These are phyloP conservation scores for Brachionichthys hirsutus DNA, from an alignment of 2,113 vertebrate species.

Conservation along the genomic window DNA sequence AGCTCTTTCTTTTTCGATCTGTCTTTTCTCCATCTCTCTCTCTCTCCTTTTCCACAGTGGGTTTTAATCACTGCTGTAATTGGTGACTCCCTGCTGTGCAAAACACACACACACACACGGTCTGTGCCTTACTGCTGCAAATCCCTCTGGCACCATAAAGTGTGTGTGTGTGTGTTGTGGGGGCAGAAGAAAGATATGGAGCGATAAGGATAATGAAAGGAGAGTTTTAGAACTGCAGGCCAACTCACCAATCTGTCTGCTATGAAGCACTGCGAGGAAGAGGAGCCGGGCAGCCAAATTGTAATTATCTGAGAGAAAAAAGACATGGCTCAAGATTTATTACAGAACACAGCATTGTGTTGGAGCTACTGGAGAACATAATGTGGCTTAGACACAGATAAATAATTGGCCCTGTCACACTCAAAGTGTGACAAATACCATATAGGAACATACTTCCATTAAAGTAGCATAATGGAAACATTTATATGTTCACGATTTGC, in stretches of 20 bases:
- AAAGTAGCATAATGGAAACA: not conserved
- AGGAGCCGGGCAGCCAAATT: constrained; percentile 66
- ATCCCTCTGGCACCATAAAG: not conserved
- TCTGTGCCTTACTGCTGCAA: too few species aligned
- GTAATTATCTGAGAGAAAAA: constrained; percentile 68
- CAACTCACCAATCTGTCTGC: constrained; percentile 75
- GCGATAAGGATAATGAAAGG: constrained; percentile 75
- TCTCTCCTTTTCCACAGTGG: constrained; percentile 64
- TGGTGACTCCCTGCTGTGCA: constrained; percentile 80
- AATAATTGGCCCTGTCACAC: constrained; percentile 30
- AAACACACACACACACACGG: too few species aligned
- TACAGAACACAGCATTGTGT: constrained; percentile 47
- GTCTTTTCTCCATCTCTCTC: constrained; percentile 19
- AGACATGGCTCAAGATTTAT: constrained; percentile 62
- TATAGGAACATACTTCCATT: constrained; percentile 2
- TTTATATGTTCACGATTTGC: not conserved
- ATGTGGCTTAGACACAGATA: constrained; percentile 35
- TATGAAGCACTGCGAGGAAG: constrained; percentile 58
- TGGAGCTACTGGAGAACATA: constrained; percentile 48
- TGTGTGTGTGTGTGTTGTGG: constrained; percentile 47
- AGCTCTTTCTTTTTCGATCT: constrained; percentile 32
- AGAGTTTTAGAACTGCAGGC: constrained; percentile 76
- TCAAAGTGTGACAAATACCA: constrained; percentile 13
- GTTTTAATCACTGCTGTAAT: constrained; percentile 85
- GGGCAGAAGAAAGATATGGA: constrained; percentile 67